Base-by-base conservation (phyloP, 1,140 invertebrate species). In the Mya arenaria region DNA sequence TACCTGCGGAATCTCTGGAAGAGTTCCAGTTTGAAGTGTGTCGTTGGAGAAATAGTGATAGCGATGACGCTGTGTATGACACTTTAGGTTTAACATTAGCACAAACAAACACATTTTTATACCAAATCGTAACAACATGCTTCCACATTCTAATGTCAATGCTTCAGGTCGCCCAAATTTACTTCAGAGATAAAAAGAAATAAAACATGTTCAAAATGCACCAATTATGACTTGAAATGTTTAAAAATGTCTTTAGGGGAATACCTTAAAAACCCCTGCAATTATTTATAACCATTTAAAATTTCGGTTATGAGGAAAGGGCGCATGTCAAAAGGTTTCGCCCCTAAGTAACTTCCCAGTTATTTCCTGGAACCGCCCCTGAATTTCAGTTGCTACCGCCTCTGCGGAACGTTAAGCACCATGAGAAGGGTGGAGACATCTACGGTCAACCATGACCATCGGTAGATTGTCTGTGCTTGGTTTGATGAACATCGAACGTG, bases 391-490 rank as follows among this genome's bases (percentile, higher is more conserved):
- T 65, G 10, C 62, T 15, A 65, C 62, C 13, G 10, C 62, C 25
- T 34, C 62, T 30, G 62, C 32, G 62, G 62, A 65, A 30, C 25
- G 62, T 30, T 65, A 13, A 32, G 10, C 15, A 65, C 62, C 5
- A 34, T 65, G 62, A 65, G 34, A 65, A 30, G 62, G 10, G 62
- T 65, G 62, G 37, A 65, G 23, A 10, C 10, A n/a, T 23, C 62
- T 65, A 32, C 62, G 62, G 62, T 32, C 25, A 30, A 65, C 62
- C 62, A 65, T 65, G 62, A 36, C 34, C 25, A 65, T 34, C 13
- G 62, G 34, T 30, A 30, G 62, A 30, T 36, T 65, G 19, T 30
- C 62, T 34, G 62, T 28, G 17, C 34, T 65, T 32, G 62, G 62
- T 23, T 36, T 65, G 34, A 65, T 30, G 62, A 65, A 65, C 62